Percentiles rank a stretch among this genome's conserved stretches.
Conservation (phyloP, 92 coral and sea anemone species). For the Parazoanthus atlanticus region DNA sequence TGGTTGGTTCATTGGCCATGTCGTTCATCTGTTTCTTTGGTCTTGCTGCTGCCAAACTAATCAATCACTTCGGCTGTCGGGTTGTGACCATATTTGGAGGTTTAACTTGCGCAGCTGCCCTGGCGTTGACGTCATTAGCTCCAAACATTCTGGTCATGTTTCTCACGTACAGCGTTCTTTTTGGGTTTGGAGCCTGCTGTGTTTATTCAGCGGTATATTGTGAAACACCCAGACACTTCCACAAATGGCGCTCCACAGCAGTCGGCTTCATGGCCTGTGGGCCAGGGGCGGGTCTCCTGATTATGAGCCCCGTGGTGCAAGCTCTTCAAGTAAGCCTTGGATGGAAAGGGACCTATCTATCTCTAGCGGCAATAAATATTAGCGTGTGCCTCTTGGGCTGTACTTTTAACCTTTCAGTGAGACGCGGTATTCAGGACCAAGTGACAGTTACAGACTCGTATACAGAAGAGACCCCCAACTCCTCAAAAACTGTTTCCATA, state of each 20-base stretch:
- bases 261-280: constrained; percentile 16
- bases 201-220: constrained; percentile 13
- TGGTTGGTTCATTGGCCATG: constrained; percentile 10
- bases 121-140: background rate
- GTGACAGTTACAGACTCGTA: no score
- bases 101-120: constrained; percentile 1
- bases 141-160: constrained; percentile 12
- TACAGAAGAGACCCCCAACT: no score
- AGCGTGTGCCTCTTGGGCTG: background rate
- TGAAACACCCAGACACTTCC: background rate
- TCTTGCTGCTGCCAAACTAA: constrained; percentile 2
- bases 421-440: no score
- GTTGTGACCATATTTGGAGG: constrained; percentile 12
- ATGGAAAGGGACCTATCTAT: background rate
- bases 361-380: background rate
- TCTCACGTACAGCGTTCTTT: background rate
- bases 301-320: constrained; percentile 8
- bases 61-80: constrained; percentile 1
- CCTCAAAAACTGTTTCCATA: background rate
- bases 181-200: constrained; percentile 12
- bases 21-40: constrained; percentile 10
- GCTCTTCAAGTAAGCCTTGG: background rate
- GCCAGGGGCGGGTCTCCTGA: background rate
- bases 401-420: background rate
- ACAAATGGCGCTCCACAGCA: constrained; percentile 10